Base-by-base conservation (phyloP, 1,140 invertebrate genomes). In the Orchesella cincta region DNA sequence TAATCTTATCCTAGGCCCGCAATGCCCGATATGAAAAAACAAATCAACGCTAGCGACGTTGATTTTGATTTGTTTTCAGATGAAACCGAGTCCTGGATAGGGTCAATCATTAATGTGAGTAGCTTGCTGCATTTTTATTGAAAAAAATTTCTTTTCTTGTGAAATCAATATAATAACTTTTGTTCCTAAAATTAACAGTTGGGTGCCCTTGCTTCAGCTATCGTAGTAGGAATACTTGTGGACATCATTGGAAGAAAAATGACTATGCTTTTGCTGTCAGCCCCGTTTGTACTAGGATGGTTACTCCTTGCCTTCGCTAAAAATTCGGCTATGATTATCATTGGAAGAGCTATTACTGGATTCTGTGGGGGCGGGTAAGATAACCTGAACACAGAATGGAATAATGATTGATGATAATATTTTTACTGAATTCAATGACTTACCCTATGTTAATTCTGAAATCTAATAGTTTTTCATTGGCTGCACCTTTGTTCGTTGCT, bases 281-380 rank as follows among this genome's bases (percentile, higher is more conserved):
- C 93, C 8, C 93, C 93, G 0, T 93, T 93, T 83, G 87, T 90
- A 0, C 62, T 91, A 29, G 93, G 93, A 35, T 95, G 93, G 92
- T 81, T 88, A 0, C 81, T 92, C 0, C 90, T 95, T 26, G 90
- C 91, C 72, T 91, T 89, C 84, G 88, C 90, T 2, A 82, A 85
- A 20, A 87, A 86, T n/a, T 85, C 89, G 75, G 83, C 87, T 1
- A 88, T 88, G 80, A 83, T 93, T 0, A 91, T 88, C 18, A 89
- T 89, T 76, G 86, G 91, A 0, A 88, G 94, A 64, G 89, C 95
- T 76, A 86, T 95, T 62, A 91, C 90, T 75, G 81, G 80, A n/a
- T 79, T 81, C 34, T 81, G 78, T 26, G 78, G 74, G 16, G 81
- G 80, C 5, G 76, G 67, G 54, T 62, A 62, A 62, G 54, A 46